Evolutionary conservation across 2,888 invertebrate species (phyloP), one percentile per base, ranked within the genome.

Genomic region (Heteropelma amictum): DNA sequence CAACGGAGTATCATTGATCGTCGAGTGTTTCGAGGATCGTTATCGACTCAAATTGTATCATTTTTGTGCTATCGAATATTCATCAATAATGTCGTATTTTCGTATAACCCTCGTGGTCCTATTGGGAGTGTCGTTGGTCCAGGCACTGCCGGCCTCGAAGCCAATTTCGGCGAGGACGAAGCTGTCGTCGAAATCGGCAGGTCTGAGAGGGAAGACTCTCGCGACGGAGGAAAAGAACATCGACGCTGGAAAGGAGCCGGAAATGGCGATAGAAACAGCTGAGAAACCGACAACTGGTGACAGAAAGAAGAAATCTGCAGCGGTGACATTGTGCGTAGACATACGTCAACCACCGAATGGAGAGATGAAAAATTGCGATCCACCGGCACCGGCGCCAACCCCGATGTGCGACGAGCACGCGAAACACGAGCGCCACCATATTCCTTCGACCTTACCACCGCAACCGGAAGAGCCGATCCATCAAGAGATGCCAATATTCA

Each of bases 271-370:
- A 4, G 82, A 82, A 0, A 75, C 53, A 0, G 17, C 68, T 0
- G 74, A 71, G 0, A 78, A 72, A 1, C 80, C 72, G 56, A 80
- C 78, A 67, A 47, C 63, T 23, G 45, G 61, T 35, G 78, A 83
- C 64, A 72, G 89, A 26, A 78, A 84, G 19, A 85, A 85, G 70
- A 90, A 90, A 81, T 90, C 90, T 33, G 72, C 72, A 8, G 87
- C 90, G 1, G 90, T 90, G 6, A 90, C 90, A 0, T 89, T 91
- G 79, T 91, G 91, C 81, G 89, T 91, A 3, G 90, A 91, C 78
- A 88, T 91, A 60, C 83, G 87, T 21, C 90, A 90, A 2, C 19
- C 54, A 4, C 26, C 53, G 14, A 26, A 74, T 6, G 23, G 35
- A 6, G 21, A 60, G 14, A 40, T 60, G 4, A 70, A 65, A 1